Conservation (phyloP, 2,113 vertebrate species). For the Triplophysa dalaica region DNA sequence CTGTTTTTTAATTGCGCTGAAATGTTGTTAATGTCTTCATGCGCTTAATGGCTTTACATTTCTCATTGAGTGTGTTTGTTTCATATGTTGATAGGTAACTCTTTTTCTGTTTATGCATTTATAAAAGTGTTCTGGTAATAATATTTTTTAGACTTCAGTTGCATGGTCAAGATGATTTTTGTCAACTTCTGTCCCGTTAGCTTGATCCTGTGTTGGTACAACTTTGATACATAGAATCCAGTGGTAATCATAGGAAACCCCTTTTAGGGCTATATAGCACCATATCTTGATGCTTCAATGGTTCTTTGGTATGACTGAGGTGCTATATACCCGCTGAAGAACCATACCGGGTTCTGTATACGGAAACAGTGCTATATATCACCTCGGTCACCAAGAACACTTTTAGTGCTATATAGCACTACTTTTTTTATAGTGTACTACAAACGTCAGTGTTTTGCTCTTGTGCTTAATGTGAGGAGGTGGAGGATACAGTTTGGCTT, state of each 20-base stretch:
- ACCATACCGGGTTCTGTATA: too few species aligned
- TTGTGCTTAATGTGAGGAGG: slow-evolving; percentile 9
- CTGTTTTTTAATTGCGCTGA: neutral
- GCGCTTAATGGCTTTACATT: neutral
- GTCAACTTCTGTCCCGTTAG: too few species aligned
- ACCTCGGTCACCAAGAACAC: too few species aligned
- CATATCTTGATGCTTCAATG: too few species aligned
- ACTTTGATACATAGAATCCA: neutral
- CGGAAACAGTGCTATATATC: too few species aligned
- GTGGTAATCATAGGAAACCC: too few species aligned
- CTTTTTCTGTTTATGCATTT: neutral
- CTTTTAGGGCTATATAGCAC: too few species aligned
- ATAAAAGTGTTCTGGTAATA: neutral
- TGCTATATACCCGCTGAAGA: too few species aligned
- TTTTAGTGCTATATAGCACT: too few species aligned
- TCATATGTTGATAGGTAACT: slow-evolving; percentile 9
- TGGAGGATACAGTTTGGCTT: slow-evolving; percentile 22
- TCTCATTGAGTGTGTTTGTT: neutral
- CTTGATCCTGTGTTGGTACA: neutral
- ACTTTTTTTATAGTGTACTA: too few species aligned
- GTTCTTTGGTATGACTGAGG: too few species aligned
- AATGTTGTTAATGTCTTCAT: neutral
- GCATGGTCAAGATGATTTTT: neutral
- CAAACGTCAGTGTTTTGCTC: slow-evolving; percentile 1
- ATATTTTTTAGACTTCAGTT: neutral